A percentile compares a stretch with the other conserved stretches of the same genome.
phyloP scores from a whole-genome alignment of 2,888 invertebrate species.

The Dolichomitus sp. region DNA sequence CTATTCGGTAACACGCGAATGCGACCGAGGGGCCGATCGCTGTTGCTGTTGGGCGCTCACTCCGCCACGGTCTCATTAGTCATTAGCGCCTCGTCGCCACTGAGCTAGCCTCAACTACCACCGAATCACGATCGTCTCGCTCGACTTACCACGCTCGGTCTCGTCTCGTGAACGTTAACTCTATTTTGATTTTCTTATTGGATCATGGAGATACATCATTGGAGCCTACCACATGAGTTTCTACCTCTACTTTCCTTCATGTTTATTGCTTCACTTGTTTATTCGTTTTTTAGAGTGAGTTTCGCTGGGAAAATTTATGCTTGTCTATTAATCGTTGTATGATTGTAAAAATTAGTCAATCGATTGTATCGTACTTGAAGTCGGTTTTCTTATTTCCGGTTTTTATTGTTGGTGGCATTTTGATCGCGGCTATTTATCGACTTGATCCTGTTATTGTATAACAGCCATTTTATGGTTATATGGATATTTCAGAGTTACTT shows the following conservation, averaged over 20 bases:
- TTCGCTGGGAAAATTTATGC: background rate
- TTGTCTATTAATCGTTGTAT: background rate
- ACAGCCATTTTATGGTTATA: no score
- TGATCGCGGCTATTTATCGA: background rate
- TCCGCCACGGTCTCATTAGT: constrained; percentile 72
- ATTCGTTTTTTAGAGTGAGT: background rate
- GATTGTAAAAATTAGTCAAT: background rate
- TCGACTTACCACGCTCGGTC: constrained; percentile 55
- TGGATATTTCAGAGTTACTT: no score
- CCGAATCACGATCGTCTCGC: constrained; percentile 69
- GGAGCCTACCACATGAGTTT: background rate
- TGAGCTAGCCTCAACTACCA: constrained; percentile 33
- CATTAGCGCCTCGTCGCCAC: constrained; percentile 76
- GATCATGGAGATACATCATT: constrained; percentile 51
- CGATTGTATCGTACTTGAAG: background rate
- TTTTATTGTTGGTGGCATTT: background rate
- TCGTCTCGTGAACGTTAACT: constrained; percentile 44
- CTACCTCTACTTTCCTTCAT: background rate
- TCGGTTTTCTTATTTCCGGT: background rate
- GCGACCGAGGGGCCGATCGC: constrained; percentile 74
- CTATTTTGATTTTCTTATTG: constrained; percentile 18
- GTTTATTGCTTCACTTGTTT: background rate
- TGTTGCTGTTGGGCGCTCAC: constrained; percentile 61
- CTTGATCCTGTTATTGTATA: no score
- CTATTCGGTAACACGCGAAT: constrained; percentile 81